A percentile compares a stretch with the other conserved stretches of the same genome.
phyloP scores from a whole-genome alignment of 1,140 invertebrate species.

The Temnothorax longispinosus region DNA sequence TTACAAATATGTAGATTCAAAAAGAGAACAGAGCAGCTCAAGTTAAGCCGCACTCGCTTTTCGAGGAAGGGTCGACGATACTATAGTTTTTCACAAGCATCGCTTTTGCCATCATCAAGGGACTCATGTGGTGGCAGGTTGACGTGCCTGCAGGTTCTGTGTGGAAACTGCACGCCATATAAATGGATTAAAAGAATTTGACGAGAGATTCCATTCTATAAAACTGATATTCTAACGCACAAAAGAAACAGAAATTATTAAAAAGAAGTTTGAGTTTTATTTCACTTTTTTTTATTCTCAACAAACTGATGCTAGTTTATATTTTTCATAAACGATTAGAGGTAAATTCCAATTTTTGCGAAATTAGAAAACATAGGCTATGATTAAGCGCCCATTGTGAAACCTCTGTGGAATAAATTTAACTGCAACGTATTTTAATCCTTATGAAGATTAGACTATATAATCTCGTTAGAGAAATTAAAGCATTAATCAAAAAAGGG shows the following conservation, averaged over 20 bases:
- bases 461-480: background rate
- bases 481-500: background rate
- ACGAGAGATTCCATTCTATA: background rate
- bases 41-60: background rate
- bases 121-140: slow-evolving; percentile 18
- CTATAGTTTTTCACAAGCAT: slow-evolving; percentile 22
- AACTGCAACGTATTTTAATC: slow-evolving; percentile 16
- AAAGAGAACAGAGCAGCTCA: background rate
- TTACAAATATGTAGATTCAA: background rate
- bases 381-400: background rate
- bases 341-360: background rate
- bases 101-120: slow-evolving; percentile 15
- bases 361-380: background rate
- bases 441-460: background rate
- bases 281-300: background rate
- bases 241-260: background rate
- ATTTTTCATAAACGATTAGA: too few relatives aligned
- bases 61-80: background rate
- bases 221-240: background rate
- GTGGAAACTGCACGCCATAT: background rate
- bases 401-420: background rate
- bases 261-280: background rate
- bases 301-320: background rate
- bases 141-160: background rate
- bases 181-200: slow-evolving; percentile 33